phyloP scores from a whole-genome alignment of 2,888 invertebrate genomes.

The Caenorhabditis japonica region DNA sequence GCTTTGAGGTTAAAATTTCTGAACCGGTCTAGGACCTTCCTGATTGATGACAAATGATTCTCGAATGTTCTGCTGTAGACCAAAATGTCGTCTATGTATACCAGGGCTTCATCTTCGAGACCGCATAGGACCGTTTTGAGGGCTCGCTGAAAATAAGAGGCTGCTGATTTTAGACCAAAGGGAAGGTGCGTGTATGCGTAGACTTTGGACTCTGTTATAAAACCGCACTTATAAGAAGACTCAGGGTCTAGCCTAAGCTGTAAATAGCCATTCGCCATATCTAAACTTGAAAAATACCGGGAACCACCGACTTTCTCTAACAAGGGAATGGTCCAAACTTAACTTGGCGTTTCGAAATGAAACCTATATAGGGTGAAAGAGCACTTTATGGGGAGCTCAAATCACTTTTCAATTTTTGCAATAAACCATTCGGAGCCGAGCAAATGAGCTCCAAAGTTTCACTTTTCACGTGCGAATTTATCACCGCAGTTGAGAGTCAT shows the following conservation, averaged over 20 bases:
- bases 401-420: too few relatives aligned
- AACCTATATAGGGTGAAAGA: too few relatives aligned
- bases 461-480: too few relatives aligned
- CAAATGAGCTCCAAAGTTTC: too few relatives aligned
- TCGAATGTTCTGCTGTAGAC: constrained; percentile 29
- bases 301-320: constrained; percentile 23
- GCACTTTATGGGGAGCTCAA: too few relatives aligned
- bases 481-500: too few relatives aligned
- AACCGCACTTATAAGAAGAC: constrained; percentile 27
- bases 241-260: constrained; percentile 35
- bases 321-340: too few relatives aligned
- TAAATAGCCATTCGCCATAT: constrained; percentile 51
- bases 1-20: constrained; percentile 43
- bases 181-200: constrained; percentile 36
- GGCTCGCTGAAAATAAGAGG: constrained; percentile 37
- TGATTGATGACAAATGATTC: constrained; percentile 16
- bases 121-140: constrained; percentile 37
- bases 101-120: constrained; percentile 21
- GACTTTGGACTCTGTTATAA: constrained; percentile 20
- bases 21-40: constrained; percentile 37
- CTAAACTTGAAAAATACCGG: constrained; percentile 37
- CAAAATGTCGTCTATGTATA: constrained; percentile 53
- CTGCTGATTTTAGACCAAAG: constrained; percentile 49
- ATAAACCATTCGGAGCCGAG: too few relatives aligned
- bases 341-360: too few relatives aligned